Percentiles rank a stretch among this genome's conserved stretches.
phyloP scores from a whole-genome alignment of 2,888 invertebrate genomes.

The Nymphalis urticae region DNA sequence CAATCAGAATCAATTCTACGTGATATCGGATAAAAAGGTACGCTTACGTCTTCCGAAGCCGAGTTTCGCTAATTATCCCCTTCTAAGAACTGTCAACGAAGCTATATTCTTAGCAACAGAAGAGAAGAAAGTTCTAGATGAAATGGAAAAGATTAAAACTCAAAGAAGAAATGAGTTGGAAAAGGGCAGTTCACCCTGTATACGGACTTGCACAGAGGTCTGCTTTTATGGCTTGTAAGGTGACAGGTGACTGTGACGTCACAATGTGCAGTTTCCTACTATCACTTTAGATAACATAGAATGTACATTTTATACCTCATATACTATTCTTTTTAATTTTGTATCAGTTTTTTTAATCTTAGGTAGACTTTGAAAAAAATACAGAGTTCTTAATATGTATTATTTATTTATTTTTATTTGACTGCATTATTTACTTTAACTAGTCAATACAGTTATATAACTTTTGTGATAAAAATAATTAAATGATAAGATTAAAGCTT shows the following conservation, averaged over 20 bases:
- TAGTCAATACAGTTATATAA: too few relatives aligned
- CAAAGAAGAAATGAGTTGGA: constrained; percentile 68
- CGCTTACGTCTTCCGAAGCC: constrained; percentile 58
- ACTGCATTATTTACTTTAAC: too few relatives aligned
- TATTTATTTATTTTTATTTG: too few relatives aligned
- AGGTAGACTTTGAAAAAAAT: too few relatives aligned
- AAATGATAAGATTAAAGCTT: too few relatives aligned
- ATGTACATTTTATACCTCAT: too few relatives aligned
- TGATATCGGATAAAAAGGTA: constrained; percentile 54
- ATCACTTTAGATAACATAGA: too few relatives aligned
- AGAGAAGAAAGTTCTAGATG: constrained; percentile 75
- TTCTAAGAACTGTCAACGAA: constrained; percentile 87
- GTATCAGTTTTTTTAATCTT: too few relatives aligned
- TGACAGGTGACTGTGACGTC: background rate
- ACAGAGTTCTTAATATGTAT: too few relatives aligned
- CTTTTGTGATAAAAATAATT: too few relatives aligned
- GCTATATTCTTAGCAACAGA: constrained; percentile 81
- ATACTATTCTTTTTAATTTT: too few relatives aligned
- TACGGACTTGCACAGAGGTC: constrained; percentile 28
- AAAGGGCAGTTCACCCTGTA: constrained; percentile 46
- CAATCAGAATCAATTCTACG: constrained; percentile 52
- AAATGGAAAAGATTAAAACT: constrained; percentile 61
- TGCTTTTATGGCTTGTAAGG: constrained; percentile 24
- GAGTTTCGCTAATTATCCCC: constrained; percentile 82
- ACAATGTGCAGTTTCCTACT: background rate